Conservation (phyloP, 2,113 vertebrate genomes). For the Brachypodius melanocephalos region DNA sequence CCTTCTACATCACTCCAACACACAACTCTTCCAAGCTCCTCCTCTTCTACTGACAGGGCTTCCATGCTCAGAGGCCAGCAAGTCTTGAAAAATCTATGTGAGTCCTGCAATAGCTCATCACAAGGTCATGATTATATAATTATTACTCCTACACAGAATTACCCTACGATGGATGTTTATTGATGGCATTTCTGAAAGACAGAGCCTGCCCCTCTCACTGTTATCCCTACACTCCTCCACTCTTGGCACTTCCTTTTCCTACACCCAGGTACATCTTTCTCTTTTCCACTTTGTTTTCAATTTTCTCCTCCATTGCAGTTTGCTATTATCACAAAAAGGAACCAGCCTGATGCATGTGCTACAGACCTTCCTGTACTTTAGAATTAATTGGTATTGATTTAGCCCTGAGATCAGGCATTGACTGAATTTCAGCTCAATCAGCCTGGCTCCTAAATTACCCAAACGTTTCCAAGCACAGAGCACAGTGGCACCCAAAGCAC, state of each 20-base stretch:
- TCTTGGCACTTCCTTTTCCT: neutral
- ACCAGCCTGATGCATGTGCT: neutral
- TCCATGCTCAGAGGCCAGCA: neutral
- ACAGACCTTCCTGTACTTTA: neutral
- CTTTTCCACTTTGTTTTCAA: neutral
- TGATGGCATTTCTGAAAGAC: neutral
- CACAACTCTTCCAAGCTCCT: neutral
- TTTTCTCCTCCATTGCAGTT: neutral
- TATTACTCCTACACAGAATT: neutral
- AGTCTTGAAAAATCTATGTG: neutral
- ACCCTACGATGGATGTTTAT: neutral
- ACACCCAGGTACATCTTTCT: neutral
- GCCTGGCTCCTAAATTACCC: neutral
- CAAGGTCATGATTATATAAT: neutral
- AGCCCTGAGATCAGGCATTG: conserved; percentile 30
- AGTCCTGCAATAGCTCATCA: neutral
- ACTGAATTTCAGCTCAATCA: neutral
- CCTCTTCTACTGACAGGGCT: neutral
- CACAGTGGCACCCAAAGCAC: neutral
- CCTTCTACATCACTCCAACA: accelerated
- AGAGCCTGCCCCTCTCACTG: neutral
- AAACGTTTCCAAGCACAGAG: neutral
- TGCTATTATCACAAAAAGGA: neutral
- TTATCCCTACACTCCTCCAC: neutral
- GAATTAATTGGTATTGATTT: conserved; percentile 54